Evolutionary conservation across 2,888 invertebrate species (phyloP).

Genomic region (Tinea pellionella): DNA sequence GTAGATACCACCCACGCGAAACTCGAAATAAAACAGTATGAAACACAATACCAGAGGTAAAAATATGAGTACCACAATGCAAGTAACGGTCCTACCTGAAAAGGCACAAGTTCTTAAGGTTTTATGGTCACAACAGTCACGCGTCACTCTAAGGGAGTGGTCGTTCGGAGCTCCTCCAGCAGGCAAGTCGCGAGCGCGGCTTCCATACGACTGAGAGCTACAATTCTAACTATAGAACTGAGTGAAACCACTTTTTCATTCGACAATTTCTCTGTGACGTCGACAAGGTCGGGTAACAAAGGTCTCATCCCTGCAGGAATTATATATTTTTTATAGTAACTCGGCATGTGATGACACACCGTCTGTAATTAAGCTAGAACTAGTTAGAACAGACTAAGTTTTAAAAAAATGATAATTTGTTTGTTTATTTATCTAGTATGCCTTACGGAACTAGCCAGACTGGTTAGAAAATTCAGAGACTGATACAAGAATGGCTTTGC

Average conservation of each 20-base stretch:
- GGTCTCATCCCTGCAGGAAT: not conserved
- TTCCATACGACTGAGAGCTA: conserved; percentile 57
- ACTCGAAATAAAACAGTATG: conserved; percentile 57
- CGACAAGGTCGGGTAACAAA: conserved; percentile 46
- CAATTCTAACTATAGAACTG: conserved; percentile 50
- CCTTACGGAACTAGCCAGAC: no score
- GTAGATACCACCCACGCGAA: conserved; percentile 40
- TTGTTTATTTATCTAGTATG: no score
- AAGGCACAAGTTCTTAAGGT: not conserved
- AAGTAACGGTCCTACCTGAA: conserved; percentile 10
- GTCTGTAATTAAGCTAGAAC: no score
- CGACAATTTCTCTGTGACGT: conserved; percentile 41
- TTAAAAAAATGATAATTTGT: no score
- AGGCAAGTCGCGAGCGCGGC: conserved; percentile 54
- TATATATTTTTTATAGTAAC: no score
- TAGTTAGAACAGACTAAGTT: no score
- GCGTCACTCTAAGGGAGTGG: conserved; percentile 56
- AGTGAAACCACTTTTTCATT: conserved; percentile 14
- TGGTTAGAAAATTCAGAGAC: no score
- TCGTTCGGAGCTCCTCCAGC: conserved; percentile 24
- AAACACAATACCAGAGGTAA: conserved; percentile 52
- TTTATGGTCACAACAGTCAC: conserved; percentile 22
- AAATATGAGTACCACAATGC: conserved; percentile 18
- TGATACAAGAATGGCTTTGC: no score
- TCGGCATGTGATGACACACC: no score